These are phyloP conservation scores for Andrena dorsata DNA, from an alignment of 2,888 invertebrate species.

Conservation along the genomic window DNA sequence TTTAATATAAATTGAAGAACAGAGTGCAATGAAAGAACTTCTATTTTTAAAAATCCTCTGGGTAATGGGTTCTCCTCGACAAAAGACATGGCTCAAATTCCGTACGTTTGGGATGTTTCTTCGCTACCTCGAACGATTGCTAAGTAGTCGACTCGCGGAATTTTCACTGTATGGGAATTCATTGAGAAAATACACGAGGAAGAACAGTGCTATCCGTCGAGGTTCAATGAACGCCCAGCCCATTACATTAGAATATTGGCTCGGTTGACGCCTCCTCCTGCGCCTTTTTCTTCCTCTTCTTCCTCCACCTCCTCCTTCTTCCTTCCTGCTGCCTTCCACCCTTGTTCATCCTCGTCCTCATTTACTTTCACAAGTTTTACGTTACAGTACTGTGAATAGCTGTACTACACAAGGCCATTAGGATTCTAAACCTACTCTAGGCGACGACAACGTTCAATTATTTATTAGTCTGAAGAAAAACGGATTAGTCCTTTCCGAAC, in stretches of 20 bases:
- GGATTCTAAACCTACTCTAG: neutral
- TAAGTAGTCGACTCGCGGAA: constrained; percentile 7
- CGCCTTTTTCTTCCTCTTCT: constrained; percentile 56
- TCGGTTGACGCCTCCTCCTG: constrained; percentile 74
- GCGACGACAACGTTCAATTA: neutral
- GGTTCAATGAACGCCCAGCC: constrained; percentile 81
- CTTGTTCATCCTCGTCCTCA: neutral
- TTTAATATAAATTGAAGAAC: neutral
- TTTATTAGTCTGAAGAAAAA: too few relatives aligned
- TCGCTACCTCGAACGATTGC: neutral
- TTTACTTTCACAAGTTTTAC: constrained; percentile 17
- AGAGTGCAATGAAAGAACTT: neutral
- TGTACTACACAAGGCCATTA: neutral
- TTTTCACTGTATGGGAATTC: constrained; percentile 51
- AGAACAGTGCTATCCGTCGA: constrained; percentile 68
- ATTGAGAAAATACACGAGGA: constrained; percentile 65
- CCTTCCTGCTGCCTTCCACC: constrained; percentile 15
- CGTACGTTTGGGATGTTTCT: constrained; percentile 17
- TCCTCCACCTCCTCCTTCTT: constrained; percentile 52
- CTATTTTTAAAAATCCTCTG: neutral
- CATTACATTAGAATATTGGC: constrained; percentile 81
- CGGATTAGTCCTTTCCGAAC: too few relatives aligned
- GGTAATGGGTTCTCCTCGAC: neutral
- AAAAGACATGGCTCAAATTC: constrained; percentile 11
- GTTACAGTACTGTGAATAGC: neutral